Evolutionary conservation across 2,113 vertebrate genomes (phyloP).

Genomic region (Micronycteris hirsuta): DNA sequence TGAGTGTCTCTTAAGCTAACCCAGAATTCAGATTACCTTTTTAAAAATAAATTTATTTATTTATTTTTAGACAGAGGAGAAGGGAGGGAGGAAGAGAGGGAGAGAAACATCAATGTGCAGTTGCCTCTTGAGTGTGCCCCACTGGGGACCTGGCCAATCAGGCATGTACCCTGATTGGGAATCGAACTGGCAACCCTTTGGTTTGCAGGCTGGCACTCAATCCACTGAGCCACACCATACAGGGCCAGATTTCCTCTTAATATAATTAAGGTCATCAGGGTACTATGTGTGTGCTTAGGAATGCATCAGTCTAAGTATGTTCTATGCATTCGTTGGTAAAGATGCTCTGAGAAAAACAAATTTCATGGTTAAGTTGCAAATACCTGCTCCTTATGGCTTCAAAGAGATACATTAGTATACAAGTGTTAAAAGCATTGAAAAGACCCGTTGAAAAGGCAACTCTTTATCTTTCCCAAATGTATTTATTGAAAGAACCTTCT

Average conservation of each 20-base stretch:
- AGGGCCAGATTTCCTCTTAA: neutral
- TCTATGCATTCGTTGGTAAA: neutral
- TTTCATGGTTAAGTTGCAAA: neutral
- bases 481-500: neutral
- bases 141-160: too few species aligned
- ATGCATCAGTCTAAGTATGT: neutral
- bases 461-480: conserved; percentile 8
- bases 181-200: too few species aligned
- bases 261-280: neutral
- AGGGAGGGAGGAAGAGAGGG: too few species aligned
- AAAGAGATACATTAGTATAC: neutral
- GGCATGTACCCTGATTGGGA: too few species aligned
- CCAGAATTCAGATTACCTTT: too few species aligned
- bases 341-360: neutral
- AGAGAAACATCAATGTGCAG: too few species aligned
- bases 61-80: too few species aligned
- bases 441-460: neutral
- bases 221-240: too few species aligned
- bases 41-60: too few species aligned
- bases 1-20: too few species aligned
- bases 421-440: neutral
- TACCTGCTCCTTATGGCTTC: neutral
- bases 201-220: too few species aligned
- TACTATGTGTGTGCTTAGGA: neutral
- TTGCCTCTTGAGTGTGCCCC: too few species aligned